A percentile compares a stretch with the other conserved stretches of the same genome.
These are phyloP conservation scores for Melanchra persicariae DNA, from an alignment of 2,888 invertebrate genomes.

Conservation along the genomic window DNA sequence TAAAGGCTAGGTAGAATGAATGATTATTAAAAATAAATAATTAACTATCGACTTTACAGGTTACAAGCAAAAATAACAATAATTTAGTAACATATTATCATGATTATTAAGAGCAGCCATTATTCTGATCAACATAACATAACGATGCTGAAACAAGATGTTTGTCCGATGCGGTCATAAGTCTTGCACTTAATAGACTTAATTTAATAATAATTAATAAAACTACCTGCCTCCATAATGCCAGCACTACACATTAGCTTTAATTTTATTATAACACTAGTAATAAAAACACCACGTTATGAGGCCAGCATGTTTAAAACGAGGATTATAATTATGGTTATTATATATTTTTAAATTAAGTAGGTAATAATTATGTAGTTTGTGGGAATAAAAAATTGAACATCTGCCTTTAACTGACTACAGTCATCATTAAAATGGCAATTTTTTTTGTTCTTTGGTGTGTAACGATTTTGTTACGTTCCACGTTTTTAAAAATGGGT, in stretches of 20 bases:
- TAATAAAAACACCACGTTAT: slow-evolving; percentile 58
- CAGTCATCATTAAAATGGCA: slow-evolving; percentile 20
- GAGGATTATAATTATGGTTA: slow-evolving; percentile 53
- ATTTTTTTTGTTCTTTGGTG: neutral
- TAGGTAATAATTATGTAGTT: slow-evolving; percentile 43
- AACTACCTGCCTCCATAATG: slow-evolving; percentile 47
- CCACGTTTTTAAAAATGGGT: neutral
- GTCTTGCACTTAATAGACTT: slow-evolving; percentile 55
- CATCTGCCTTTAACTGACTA: slow-evolving; percentile 40
- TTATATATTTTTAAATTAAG: slow-evolving; percentile 57
- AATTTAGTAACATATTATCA: slow-evolving; percentile 8
- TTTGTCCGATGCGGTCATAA: slow-evolving; percentile 49
- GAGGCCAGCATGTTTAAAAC: slow-evolving; percentile 48
- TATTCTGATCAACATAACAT: slow-evolving; percentile 49
- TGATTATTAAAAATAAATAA: too few relatives aligned
- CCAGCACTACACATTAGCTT: slow-evolving; percentile 53
- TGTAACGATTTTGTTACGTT: neutral
- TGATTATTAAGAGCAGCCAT: slow-evolving; percentile 36
- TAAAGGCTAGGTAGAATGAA: too few relatives aligned
- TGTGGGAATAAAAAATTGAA: slow-evolving; percentile 20
- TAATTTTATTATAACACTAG: slow-evolving; percentile 58
- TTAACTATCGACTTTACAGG: neutral
- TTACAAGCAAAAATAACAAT: slow-evolving; percentile 13
- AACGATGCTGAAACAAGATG: slow-evolving; percentile 49
- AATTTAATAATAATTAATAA: slow-evolving; percentile 60